Evolutionary conservation across 2,797 vertebrate species (phyloP).

Genomic region (Tenualosa thibaudeaui): DNA sequence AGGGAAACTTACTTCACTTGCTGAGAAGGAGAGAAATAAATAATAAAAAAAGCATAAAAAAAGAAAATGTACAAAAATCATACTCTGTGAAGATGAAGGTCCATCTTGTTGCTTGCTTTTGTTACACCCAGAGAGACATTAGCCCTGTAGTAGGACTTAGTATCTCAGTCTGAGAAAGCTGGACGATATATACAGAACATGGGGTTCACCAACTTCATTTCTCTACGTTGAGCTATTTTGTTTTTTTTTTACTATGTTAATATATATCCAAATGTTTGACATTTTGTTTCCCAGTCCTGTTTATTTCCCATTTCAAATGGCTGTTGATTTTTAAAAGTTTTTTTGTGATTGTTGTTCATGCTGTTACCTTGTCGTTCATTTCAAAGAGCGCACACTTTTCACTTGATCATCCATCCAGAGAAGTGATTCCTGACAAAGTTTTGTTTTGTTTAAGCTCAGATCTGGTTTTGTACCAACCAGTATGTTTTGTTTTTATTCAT

Average conservation of each 20-base stretch:
- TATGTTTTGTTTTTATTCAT: constrained; percentile 16
- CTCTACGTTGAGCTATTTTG: not conserved
- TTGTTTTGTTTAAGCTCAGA: constrained; percentile 26
- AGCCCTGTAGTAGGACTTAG: constrained; percentile 74
- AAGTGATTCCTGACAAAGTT: constrained; percentile 4
- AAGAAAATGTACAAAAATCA: constrained; percentile 67
- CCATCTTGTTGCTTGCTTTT: constrained; percentile 84
- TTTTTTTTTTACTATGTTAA: not conserved
- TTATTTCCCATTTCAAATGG: not conserved
- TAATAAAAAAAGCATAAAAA: constrained; percentile 70
- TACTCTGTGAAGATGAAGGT: constrained; percentile 81
- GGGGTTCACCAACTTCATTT: constrained; percentile 34
- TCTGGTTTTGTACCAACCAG: constrained; percentile 12
- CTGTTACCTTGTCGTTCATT: not conserved
- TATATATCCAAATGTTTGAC: constrained; percentile 12
- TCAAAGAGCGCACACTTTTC: constrained; percentile 16
- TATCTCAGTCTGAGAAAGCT: constrained; percentile 61
- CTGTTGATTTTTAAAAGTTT: not conserved
- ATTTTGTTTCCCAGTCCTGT: constrained; percentile 41
- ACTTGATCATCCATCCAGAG: not conserved
- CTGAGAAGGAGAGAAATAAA: constrained; percentile 69
- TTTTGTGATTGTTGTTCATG: constrained; percentile 24
- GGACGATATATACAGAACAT: constrained; percentile 40
- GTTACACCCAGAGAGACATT: constrained; percentile 71
- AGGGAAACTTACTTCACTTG: constrained; percentile 86